A percentile compares a stretch with the other conserved stretches of the same genome.
Conservation (phyloP, 2,797 vertebrate genomes). For the Aselliscus stoliczkanus region DNA sequence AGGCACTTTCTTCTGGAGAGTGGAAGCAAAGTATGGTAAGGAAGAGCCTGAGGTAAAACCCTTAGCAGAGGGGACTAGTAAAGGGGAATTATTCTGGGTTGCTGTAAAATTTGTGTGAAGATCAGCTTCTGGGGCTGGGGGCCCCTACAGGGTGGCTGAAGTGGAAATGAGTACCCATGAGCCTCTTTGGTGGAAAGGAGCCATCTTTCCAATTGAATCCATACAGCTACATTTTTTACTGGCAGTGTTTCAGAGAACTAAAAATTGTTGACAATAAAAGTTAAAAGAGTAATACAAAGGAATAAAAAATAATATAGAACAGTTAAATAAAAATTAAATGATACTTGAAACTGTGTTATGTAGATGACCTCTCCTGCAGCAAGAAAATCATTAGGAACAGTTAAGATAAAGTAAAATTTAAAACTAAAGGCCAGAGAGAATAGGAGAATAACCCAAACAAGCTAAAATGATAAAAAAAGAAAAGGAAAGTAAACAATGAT, state of each 20-base stretch:
- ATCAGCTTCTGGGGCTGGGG: neutral
- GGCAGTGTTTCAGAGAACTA: neutral
- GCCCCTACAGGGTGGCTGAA: neutral
- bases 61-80: neutral
- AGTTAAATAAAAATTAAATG: conserved; percentile 13
- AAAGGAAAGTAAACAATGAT: conserved; percentile 26
- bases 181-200: neutral
- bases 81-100: neutral
- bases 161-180: neutral
- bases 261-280: neutral
- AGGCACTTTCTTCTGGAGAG: neutral
- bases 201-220: neutral
- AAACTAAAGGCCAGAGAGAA: conserved; percentile 51
- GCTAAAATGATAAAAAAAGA: neutral
- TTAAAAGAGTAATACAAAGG: neutral
- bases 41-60: neutral
- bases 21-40: neutral
- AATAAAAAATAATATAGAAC: neutral
- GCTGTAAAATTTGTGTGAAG: neutral
- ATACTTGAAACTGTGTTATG: neutral
- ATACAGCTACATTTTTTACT: neutral
- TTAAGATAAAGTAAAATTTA: conserved; percentile 29
- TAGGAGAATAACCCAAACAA: conserved; percentile 28
- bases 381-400: neutral
- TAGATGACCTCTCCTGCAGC: neutral